phyloP scores from a whole-genome alignment of 2,888 invertebrate species.

The Agriotes lineatus region DNA sequence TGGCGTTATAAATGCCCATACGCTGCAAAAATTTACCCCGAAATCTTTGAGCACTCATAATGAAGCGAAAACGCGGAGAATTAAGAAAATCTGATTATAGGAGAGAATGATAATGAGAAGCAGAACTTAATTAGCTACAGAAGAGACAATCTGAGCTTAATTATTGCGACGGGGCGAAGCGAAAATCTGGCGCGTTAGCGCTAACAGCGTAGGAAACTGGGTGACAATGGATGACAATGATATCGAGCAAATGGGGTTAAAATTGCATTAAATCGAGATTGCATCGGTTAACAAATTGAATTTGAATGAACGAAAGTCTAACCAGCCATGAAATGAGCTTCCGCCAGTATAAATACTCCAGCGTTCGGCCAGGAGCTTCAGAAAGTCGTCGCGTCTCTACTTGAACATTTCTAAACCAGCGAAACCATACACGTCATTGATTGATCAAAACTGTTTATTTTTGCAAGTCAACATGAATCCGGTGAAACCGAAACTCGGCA shows the following conservation, averaged over 20 bases:
- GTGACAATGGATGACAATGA: slow-evolving; percentile 27
- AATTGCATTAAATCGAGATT: slow-evolving; percentile 48
- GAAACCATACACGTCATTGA: slow-evolving; percentile 55
- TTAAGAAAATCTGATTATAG: background rate
- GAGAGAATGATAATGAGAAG: no score
- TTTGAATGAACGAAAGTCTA: slow-evolving; percentile 49
- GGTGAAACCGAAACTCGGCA: slow-evolving; percentile 44
- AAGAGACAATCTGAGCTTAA: background rate
- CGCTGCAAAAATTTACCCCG: slow-evolving; percentile 13
- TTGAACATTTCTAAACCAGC: slow-evolving; percentile 48
- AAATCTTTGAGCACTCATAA: background rate
- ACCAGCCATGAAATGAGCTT: slow-evolving; percentile 49
- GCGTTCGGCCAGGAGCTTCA: slow-evolving; percentile 33
- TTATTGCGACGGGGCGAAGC: background rate
- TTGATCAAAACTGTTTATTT: slow-evolving; percentile 40
- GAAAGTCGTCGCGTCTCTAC: slow-evolving; percentile 46
- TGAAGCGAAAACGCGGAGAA: background rate
- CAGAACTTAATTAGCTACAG: no score
- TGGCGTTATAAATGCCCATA: background rate
- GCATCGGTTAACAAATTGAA: slow-evolving; percentile 47
- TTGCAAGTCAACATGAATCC: slow-evolving; percentile 44
- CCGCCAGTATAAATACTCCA: slow-evolving; percentile 40
- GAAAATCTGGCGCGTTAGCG: background rate
- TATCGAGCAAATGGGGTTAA: slow-evolving; percentile 37
- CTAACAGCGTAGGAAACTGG: slow-evolving; percentile 31